Evolutionary conservation across 2,888 invertebrate species (phyloP), one percentile per base, ranked within the genome.

Genomic region (Cheilosia grossa): DNA sequence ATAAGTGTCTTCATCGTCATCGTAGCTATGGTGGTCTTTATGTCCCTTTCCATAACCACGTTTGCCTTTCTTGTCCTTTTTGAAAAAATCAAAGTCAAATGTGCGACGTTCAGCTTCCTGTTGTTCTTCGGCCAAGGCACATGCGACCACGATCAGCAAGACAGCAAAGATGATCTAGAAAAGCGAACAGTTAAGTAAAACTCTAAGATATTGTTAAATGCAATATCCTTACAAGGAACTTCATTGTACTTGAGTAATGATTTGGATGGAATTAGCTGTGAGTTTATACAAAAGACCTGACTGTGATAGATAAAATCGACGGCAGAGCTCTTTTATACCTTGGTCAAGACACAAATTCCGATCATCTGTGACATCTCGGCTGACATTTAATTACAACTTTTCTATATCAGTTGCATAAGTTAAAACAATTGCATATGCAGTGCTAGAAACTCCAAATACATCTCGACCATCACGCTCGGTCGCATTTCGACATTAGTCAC

Each of bases 31-130:
- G 15, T 78, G 61, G 30, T 82, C 72, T 13, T 82, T 64, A 17
- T 78, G 58, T 1, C 53, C 47, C 27, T 24, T 24, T 24, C 21
- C 21, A 51, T 27, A 1, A 1, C 51, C 44, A 4, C 53, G 13
- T 19, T 77, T 77, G 2, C 42, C 27, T 2, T 74, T 61, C 13
- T 80, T 80, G 17, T 80, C 73, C 40, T 85, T 85, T 66, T 81
- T 81, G 17, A 85, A 72, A 9, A 85, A 67, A 56, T 85, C 85
- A 70, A 85, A 67, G 56, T 85, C 85, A 70, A 85, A 85, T n/a
- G 81, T 85, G 9, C 85, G 70, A 1, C 85, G 66, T 5, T 81
- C 61, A n/a, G 81, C 74, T 40, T 54, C 40, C 9, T 7, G 6
- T 53, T 72, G 61, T 1, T 42, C 81, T 21, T 72, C 51, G 15